phyloP scores from a whole-genome alignment of 2,888 invertebrate species.

The Ectropis crepuscularia region DNA sequence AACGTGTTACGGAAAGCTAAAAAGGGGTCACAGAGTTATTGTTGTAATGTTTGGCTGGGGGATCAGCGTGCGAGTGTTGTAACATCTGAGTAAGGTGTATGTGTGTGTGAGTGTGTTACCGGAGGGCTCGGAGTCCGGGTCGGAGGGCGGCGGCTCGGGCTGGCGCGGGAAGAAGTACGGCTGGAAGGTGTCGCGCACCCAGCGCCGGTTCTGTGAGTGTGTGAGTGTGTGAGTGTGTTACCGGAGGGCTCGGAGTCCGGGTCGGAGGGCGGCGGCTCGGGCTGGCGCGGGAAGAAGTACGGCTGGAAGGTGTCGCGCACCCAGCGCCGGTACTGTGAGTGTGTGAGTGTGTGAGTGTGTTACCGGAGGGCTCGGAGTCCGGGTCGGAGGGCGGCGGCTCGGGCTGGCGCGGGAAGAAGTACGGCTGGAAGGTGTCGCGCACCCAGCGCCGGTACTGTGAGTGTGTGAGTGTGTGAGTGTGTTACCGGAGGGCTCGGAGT shows the following conservation, averaged over 20 bases:
- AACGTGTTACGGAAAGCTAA: too few relatives aligned
- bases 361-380: constrained; percentile 22
- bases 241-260: constrained; percentile 24
- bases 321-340: constrained; percentile 85
- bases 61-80: too few relatives aligned
- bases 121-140: constrained; percentile 21
- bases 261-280: constrained; percentile 19
- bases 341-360: too few relatives aligned
- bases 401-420: constrained; percentile 69
- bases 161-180: constrained; percentile 85
- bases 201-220: constrained; percentile 82
- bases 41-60: too few relatives aligned
- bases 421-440: constrained; percentile 75
- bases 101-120: constrained; percentile 2
- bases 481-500: constrained; percentile 20
- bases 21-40: too few relatives aligned
- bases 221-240: background rate
- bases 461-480: too few relatives aligned
- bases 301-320: constrained; percentile 77
- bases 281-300: constrained; percentile 71
- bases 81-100: constrained; percentile 42
- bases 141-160: constrained; percentile 26
- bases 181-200: constrained; percentile 96
- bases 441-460: constrained; percentile 85
- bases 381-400: constrained; percentile 18